These are phyloP conservation scores for Pediacus dermestoides DNA, from an alignment of 2,888 invertebrate genomes.

Conservation along the genomic window DNA sequence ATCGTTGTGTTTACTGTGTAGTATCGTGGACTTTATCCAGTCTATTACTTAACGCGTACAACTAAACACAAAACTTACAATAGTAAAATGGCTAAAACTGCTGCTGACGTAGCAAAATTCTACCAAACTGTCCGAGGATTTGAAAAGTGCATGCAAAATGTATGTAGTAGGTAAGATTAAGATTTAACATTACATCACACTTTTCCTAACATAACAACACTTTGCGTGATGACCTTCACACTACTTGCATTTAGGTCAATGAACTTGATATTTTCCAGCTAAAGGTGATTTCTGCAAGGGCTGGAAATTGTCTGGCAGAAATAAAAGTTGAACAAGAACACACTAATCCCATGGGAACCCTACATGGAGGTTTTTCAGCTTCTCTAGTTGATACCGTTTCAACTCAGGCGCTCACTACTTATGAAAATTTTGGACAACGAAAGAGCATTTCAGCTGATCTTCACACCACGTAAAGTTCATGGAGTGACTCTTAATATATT, in stretches of 20 bases:
- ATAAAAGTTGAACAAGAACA: constrained; percentile 72
- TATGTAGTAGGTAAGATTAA: constrained; percentile 4
- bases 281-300: constrained; percentile 52
- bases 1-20: too few relatives aligned
- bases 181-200: too few relatives aligned
- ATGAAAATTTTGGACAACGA: constrained; percentile 51
- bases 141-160: constrained; percentile 3
- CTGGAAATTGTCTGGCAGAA: constrained; percentile 72
- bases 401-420: constrained; percentile 68
- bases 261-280: constrained; percentile 25
- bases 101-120: neutral
- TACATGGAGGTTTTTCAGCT: constrained; percentile 85
- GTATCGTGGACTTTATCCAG: too few relatives aligned
- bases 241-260: too few relatives aligned
- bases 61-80: too few relatives aligned
- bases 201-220: too few relatives aligned
- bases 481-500: too few relatives aligned
- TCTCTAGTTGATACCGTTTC: constrained; percentile 76
- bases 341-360: constrained; percentile 66
- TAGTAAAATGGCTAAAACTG: too few relatives aligned
- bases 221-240: too few relatives aligned
- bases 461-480: constrained; percentile 74
- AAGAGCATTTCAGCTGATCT: constrained; percentile 82
- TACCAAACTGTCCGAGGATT: constrained; percentile 1
- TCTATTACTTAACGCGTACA: too few relatives aligned